Evolutionary conservation across 2,113 vertebrate species (phyloP), one percentile per base, ranked within the genome.

Genomic region (Seriola dumerili): DNA sequence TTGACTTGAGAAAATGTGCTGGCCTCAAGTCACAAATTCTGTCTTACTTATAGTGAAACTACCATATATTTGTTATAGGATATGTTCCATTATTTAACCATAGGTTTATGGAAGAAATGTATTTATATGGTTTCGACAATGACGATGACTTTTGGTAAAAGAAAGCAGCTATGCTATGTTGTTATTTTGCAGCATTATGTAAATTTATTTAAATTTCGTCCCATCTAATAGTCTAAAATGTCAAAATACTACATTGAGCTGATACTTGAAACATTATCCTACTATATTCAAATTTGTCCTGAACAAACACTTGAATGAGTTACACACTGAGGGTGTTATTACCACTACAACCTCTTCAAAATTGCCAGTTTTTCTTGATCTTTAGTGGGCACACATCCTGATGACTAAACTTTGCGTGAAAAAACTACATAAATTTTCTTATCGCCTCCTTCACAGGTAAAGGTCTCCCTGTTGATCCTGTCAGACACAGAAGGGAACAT

Each of bases 321-420:
- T 34, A 46, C 57, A 77, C 78, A 55, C 36, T 25, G 29, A n/a
- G 23, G 58, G 42, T 38, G 68, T 72, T 32, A 72, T 76, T 63
- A 44, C 58, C 54, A 36, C 25, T 59, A 44, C 44, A 61, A 25
- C 58, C 12, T 73, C 63, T 38, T 29, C 9, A 0, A 46, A 55
- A 69, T 13, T 59, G 14, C 17, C 9, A 34, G 59, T 11, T 7
- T 4, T 2, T 50, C 19, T 44, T 59, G 12, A 59, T 25, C 16
- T 32, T 21, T 38, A 0, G 0, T 38, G 12, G 25, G 42, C 36
- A 10, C 46, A 21, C 5, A 50, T 48, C 54, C 57, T 5, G 46
- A 64, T 69, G 79, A 68, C 48, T 67, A 5, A 72, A 42, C 32
- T 25, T 48, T 17, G 6, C 58, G 54, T 34, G 48, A 19, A 32